Evolutionary conservation across 2,888 invertebrate genomes (phyloP), one percentile per base, ranked within the genome.

Genomic region (Drosophila fungiperda): DNA sequence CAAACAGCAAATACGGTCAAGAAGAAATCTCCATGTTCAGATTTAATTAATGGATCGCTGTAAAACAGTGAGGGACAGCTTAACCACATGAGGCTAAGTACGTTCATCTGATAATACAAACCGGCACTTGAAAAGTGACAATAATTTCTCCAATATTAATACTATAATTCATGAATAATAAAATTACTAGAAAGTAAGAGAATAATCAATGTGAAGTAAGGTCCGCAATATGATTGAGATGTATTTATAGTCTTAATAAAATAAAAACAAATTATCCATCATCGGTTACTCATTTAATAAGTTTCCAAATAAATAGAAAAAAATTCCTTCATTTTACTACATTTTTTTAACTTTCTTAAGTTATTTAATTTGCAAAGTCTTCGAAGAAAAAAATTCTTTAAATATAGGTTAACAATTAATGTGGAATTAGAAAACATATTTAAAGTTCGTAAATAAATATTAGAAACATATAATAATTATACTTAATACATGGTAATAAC

Each of bases 31-130:
- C 67, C 68, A 70, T 77, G 80, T 73, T 78, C 70, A 70, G 60
- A 53, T 74, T 78, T 80, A 88, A 88, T 86, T 88, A 88, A 87
- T 87, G 86, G 65, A 74, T 63, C 59, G 71, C 60, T n/a, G 64
- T n/a, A 69, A 65, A 49, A 60, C 57, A 54, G 45, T 57, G 59
- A 64, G 55, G 52, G 78, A 76, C 78, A 76, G 67, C 71, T 75
- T 60, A 57, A 52, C 45, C 60, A 53, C 48, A 9, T 42, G 38
- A 57, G 33, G 48, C 55, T 50, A 63, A 42, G 58, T 61, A 49
- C 58, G n/a, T 48, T 57, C 26, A 26, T 23, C 45, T 68, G 48
- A 57, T 55, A 17, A 52, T 68, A 23, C 32, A 66, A 32, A 11
- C 40, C 6, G 20, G 11, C 15, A 35, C 26, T 23, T 33, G 12